Base-by-base conservation (phyloP, 2,888 invertebrate genomes). In the Venustoraphidia nigricollis region DNA sequence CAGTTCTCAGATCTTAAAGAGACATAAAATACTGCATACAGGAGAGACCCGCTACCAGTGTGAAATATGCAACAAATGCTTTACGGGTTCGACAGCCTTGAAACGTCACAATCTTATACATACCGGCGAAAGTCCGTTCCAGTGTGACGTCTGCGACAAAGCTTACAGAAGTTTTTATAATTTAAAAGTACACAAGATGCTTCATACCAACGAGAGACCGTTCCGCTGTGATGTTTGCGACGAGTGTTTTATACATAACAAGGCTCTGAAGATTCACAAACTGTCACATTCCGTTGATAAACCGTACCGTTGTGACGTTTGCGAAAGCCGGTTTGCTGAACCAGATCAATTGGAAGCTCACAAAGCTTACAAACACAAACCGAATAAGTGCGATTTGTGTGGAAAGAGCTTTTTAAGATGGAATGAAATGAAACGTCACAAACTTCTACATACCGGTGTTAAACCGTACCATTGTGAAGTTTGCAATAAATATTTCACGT, bases 1-100 rank as follows among this genome's bases (percentile, higher is more conserved):
- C 42, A 65, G 66, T 52, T 56, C 62, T 8, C 64, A 66, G 55
- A 66, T 66, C 50, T 53, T 67, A 34, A 66, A 62, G 51, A 67
- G 66, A 51, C 66, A 67, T 50, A 54, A 66, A 54, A 54, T 64
- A 13, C 64, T 61, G 5, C 66, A 67, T 51, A 59, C 66, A 37
- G 60, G 62, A 51, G 62, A 65, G 43, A 62, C 59, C 47, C 62
- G 61, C 27, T 65, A 56, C 52, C 56, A 60, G 39, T 65, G 66
- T 53, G 63, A 66, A 36, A 45, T 48, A 38, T 37, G 48, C 37
- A 36, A 51, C 50, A 45, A 48, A 46, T 43, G 48, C 48, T 39
- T 39, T 39, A 27, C 27, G 1, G 27, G 27, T 6, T 27, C 27
- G 27, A 27, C 27, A 6, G 27, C 27, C 27, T 27, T 27, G 27